phyloP scores from a whole-genome alignment of 2,888 invertebrate genomes.

The Fabriciana adippe region DNA sequence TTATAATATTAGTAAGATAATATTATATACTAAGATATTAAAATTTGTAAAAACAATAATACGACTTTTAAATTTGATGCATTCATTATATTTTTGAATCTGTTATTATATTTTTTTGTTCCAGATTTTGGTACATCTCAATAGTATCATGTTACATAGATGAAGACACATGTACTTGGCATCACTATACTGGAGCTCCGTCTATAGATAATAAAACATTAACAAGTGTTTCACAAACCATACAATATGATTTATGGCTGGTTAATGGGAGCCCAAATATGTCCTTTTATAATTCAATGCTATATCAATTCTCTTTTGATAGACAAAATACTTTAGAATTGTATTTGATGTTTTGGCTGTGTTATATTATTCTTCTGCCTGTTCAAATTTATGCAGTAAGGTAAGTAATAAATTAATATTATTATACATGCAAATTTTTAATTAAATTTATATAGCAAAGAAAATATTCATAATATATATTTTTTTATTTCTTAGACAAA shows the following conservation, averaged over 20 bases:
- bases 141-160: conserved; percentile 95
- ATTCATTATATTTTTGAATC: background rate
- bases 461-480: conserved; percentile 1
- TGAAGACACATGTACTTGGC: conserved; percentile 91
- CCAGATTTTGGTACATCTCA: conserved; percentile 97
- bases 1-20: too few relatives aligned
- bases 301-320: conserved; percentile 98
- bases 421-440: conserved; percentile 9
- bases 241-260: conserved; percentile 94
- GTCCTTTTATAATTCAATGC: conserved; percentile 92
- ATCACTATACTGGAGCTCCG: conserved; percentile 83
- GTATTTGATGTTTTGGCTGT: conserved; percentile 92
- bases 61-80: too few relatives aligned
- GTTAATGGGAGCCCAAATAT: conserved; percentile 97
- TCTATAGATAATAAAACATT: conserved; percentile 61
- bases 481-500: too few relatives aligned
- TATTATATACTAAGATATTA: too few relatives aligned
- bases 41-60: too few relatives aligned
- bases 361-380: conserved; percentile 92
- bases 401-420: conserved; percentile 49
- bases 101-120: conserved; percentile 32
- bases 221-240: conserved; percentile 62
- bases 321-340: conserved; percentile 95
- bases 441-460: background rate
- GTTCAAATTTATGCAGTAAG: conserved; percentile 95